A percentile compares a stretch with the other conserved stretches of the same genome.
These are phyloP conservation scores for Propithecus deckenii DNA, from an alignment of 2,797 vertebrate genomes.

Conservation along the genomic window DNA sequence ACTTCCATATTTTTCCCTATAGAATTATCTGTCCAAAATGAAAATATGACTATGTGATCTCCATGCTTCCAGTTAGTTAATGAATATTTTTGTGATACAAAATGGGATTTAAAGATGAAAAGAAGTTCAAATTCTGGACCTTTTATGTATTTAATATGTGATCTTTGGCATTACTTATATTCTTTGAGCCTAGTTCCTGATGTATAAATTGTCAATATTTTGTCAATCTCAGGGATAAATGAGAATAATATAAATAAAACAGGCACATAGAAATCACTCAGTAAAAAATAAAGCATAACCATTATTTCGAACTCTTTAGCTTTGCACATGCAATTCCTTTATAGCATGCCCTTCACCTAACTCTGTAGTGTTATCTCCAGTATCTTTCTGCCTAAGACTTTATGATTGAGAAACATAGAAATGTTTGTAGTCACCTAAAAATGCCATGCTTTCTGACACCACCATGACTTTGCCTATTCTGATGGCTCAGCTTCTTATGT, in stretches of 20 bases:
- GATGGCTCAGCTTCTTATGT: neutral
- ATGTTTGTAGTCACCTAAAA: neutral
- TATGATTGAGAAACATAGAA: neutral
- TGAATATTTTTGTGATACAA: neutral
- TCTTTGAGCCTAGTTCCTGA: neutral
- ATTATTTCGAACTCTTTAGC: neutral
- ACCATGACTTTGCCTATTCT: neutral
- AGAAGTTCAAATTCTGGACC: neutral
- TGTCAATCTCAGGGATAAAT: neutral
- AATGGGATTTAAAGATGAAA: neutral
- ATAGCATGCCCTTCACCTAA: neutral
- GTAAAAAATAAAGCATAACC: neutral
- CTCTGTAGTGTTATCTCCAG: neutral
- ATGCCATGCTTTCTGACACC: neutral
- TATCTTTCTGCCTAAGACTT: neutral
- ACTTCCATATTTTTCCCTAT: neutral
- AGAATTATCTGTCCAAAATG: neutral
- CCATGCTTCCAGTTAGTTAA: neutral
- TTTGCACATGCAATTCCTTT: neutral
- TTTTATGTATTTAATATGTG: neutral
- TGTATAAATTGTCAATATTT: neutral
- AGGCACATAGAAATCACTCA: neutral
- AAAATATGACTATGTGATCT: neutral
- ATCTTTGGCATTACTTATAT: too few species aligned
- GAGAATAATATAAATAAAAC: neutral